Evolutionary conservation across 1,140 invertebrate species (phyloP).

Genomic region (Sitodiplosis mosellana): DNA sequence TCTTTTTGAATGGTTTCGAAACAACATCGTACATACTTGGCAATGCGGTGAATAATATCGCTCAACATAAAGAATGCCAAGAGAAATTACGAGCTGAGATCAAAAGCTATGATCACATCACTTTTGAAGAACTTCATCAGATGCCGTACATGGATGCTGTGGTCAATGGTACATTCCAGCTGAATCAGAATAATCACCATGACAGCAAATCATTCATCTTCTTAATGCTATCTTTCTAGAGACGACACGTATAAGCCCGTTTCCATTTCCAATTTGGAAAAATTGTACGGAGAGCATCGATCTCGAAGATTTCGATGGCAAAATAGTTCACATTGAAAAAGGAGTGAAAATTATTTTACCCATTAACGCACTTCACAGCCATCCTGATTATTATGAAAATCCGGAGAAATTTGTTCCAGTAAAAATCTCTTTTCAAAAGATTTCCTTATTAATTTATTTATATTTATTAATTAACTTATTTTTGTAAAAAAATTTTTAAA

Average conservation of each 20-base stretch:
- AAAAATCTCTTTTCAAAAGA: no score
- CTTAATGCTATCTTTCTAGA: not conserved
- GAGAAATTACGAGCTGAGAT: not conserved
- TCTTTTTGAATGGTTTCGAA: conserved; percentile 1
- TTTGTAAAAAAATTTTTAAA: no score
- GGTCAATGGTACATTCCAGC: not conserved
- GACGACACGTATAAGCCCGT: not conserved
- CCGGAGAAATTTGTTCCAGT: not conserved
- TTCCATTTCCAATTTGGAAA: conserved; percentile 1
- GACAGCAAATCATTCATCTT: not conserved
- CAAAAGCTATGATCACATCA: not conserved
- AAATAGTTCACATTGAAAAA: not conserved
- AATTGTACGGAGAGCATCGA: not conserved
- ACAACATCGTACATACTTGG: not conserved
- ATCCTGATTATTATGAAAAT: not conserved
- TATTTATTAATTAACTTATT: no score
- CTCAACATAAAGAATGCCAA: not conserved
- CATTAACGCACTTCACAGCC: not conserved
- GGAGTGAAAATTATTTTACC: not conserved
- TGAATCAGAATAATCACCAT: not conserved
- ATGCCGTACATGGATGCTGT: not conserved
- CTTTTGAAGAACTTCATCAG: not conserved
- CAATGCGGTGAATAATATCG: not conserved
- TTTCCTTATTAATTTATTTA: no score
- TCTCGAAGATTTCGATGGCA: not conserved